These are phyloP conservation scores for Bubo blakistoni DNA, from an alignment of 2,113 vertebrate species.

Conservation along the genomic window DNA sequence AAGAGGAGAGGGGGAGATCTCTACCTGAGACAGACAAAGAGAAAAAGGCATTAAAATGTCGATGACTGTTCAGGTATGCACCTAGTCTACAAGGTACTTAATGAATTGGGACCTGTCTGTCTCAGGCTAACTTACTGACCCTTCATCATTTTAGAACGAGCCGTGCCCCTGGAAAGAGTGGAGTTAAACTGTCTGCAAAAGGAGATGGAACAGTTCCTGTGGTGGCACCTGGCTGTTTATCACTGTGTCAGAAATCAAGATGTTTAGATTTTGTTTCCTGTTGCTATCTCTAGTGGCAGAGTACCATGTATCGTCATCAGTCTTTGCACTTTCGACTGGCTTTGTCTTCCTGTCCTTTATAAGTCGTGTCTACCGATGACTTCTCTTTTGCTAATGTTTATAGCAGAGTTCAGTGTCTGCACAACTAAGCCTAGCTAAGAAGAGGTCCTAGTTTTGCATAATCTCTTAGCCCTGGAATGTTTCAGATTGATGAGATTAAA, in stretches of 20 bases:
- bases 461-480: background rate
- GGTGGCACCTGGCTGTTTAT: background rate
- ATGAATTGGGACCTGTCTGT: background rate
- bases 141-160: background rate
- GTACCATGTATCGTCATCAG: background rate
- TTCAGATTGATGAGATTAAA: background rate
- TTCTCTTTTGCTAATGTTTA: background rate
- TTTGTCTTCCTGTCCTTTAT: background rate
- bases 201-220: background rate
- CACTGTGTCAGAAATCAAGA: background rate
- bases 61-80: background rate
- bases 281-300: background rate
- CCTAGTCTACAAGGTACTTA: background rate
- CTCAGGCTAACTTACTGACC: background rate
- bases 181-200: background rate
- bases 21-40: background rate
- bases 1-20: background rate
- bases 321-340: background rate
- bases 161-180: background rate
- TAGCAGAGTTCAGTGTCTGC: background rate
- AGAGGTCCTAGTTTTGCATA: background rate
- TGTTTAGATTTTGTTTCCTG: background rate
- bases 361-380: background rate
- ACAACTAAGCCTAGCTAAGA: background rate
- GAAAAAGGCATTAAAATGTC: background rate